phyloP scores from a whole-genome alignment of 2,797 vertebrate species.

The Labroides dimidiatus region DNA sequence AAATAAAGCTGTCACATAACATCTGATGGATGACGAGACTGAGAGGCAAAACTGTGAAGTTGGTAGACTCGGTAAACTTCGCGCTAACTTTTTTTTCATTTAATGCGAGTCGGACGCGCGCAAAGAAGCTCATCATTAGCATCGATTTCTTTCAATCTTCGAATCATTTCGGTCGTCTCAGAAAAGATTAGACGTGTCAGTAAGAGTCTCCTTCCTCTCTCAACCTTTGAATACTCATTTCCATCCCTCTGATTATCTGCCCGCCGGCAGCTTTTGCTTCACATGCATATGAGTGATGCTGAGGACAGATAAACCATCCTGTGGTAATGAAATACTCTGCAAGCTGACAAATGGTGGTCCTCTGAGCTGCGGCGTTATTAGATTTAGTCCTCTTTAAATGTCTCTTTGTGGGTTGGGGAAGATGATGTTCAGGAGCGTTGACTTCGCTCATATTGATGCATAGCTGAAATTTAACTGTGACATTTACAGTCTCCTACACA shows the following conservation, averaged over 20 bases:
- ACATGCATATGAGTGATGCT: slow-evolving; percentile 50
- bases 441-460: slow-evolving; percentile 39
- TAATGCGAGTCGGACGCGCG: slow-evolving; percentile 19
- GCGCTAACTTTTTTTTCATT: slow-evolving; percentile 38
- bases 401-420: slow-evolving; percentile 42
- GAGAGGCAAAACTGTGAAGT: slow-evolving; percentile 14
- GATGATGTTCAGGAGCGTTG: slow-evolving; percentile 25
- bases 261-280: slow-evolving; percentile 41
- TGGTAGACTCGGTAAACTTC: slow-evolving; percentile 13
- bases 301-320: slow-evolving; percentile 44
- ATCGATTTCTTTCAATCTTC: slow-evolving; percentile 24
- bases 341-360: slow-evolving; percentile 57
- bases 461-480: slow-evolving; percentile 39
- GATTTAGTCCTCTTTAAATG: slow-evolving; percentile 56
- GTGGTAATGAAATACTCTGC: slow-evolving; percentile 67
- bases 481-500: slow-evolving; percentile 49
- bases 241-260: slow-evolving; percentile 43
- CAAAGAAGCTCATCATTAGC: slow-evolving; percentile 15
- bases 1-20: slow-evolving; percentile 15
- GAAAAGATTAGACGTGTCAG: slow-evolving; percentile 35
- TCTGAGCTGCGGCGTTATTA: slow-evolving; percentile 55
- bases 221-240: slow-evolving; percentile 36
- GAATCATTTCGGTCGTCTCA: slow-evolving; percentile 31
- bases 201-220: slow-evolving; percentile 2
- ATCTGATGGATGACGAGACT: slow-evolving; percentile 23